phyloP scores from a whole-genome alignment of 2,888 invertebrate genomes.

The Isotomurus palustris region DNA sequence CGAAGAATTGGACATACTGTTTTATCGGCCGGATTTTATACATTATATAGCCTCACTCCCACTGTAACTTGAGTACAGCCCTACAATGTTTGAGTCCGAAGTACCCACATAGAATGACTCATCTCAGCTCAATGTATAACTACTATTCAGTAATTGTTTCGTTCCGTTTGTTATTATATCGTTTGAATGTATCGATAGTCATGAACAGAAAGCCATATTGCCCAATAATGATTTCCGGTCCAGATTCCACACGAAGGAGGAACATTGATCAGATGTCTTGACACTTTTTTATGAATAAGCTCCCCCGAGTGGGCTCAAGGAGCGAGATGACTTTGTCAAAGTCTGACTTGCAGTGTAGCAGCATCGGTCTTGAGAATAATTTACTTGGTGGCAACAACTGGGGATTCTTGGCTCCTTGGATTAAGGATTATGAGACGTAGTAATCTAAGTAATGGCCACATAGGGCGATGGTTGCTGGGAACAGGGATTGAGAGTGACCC shows the following conservation, averaged over 20 bases:
- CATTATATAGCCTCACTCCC: too few species aligned
- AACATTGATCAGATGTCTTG: conserved; percentile 47
- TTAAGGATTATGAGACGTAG: conserved; percentile 37
- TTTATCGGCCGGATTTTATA: too few species aligned
- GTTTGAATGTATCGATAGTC: too few species aligned
- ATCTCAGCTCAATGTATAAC: too few species aligned
- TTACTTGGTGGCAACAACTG: conserved; percentile 36
- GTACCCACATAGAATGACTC: too few species aligned
- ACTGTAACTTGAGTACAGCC: too few species aligned
- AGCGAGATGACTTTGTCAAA: neutral
- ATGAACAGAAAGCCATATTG: conserved; percentile 48
- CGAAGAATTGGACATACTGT: too few species aligned
- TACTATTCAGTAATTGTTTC: too few species aligned
- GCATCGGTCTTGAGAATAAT: conserved; percentile 3
- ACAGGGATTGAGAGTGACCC: conserved; percentile 42
- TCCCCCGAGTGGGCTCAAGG: neutral
- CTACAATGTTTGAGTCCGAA: too few species aligned
- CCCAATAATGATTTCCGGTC: conserved; percentile 48
- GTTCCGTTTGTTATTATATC: too few species aligned
- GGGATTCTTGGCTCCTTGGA: conserved; percentile 41
- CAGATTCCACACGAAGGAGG: conserved; percentile 35
- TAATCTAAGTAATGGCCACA: conserved; percentile 45
- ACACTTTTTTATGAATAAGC: conserved; percentile 35
- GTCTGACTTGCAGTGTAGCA: neutral
- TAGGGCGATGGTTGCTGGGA: conserved; percentile 37